Percentiles rank a stretch among this genome's conserved stretches.
Evolutionary conservation across 2,113 vertebrate species (phyloP).

Genomic region (Zeus faber): DNA sequence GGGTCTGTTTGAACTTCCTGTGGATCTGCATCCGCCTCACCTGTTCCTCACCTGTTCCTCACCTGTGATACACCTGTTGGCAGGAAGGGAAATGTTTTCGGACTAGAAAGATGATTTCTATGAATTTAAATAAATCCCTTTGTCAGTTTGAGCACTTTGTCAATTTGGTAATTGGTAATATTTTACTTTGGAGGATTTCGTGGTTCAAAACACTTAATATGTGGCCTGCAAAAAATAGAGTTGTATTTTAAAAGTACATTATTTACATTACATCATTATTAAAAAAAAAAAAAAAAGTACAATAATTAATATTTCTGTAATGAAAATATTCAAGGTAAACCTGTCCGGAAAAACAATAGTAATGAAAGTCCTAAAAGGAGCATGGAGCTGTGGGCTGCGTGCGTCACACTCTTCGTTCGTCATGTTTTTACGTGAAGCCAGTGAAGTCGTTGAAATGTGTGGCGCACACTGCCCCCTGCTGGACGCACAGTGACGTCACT

Average conservation of each 20-base stretch:
- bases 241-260: no score
- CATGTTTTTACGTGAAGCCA: background rate
- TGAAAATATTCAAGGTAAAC: no score
- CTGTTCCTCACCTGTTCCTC: no score
- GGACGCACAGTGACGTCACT: conserved; percentile 18
- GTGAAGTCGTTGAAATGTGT: background rate
- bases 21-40: conserved; percentile 36
- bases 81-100: conserved; percentile 37
- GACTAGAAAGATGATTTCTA: background rate
- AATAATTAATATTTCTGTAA: no score
- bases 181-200: no score
- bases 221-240: no score
- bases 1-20: conserved; percentile 56
- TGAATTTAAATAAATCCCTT: background rate
- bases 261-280: no score
- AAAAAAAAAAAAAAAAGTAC: no score
- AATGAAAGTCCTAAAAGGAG: no score
- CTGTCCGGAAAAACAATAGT: no score
- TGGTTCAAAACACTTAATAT: no score
- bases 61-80: no score
- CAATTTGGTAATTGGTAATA: background rate
- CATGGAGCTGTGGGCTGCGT: background rate
- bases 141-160: background rate
- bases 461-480: conserved; percentile 58
- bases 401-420: background rate